Conservation (phyloP, 2,113 vertebrate species). For the Rhineura floridana region DNA sequence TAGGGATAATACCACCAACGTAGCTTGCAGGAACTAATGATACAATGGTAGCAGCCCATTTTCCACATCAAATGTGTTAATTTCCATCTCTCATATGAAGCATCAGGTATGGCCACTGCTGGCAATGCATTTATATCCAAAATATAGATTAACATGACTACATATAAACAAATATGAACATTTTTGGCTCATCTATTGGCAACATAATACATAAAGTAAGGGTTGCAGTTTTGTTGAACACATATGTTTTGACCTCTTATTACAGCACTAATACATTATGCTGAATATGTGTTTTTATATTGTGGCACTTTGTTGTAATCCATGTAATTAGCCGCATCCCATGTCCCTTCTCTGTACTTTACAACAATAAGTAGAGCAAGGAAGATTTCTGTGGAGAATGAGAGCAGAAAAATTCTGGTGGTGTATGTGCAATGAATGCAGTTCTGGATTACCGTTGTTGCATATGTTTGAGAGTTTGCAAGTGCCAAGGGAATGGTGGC, state of each 20-base stretch:
- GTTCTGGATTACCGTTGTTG: background rate
- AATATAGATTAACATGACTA: background rate
- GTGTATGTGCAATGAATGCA: background rate
- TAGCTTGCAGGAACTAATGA: background rate
- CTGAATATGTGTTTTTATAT: too few relatives aligned
- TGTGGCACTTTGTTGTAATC: conserved; percentile 18
- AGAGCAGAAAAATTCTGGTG: conserved; percentile 13
- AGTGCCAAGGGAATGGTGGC: conserved; percentile 20
- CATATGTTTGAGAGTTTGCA: background rate
- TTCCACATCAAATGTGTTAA: background rate
- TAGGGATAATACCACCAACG: background rate
- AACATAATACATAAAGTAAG: background rate
- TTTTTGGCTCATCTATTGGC: conserved; percentile 28
- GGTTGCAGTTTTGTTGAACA: background rate
- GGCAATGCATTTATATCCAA: background rate
- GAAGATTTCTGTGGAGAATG: background rate
- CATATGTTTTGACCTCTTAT: too few relatives aligned
- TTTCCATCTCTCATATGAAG: background rate
- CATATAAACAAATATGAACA: fast-evolving
- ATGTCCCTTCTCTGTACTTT: background rate
- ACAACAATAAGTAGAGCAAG: background rate
- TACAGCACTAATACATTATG: background rate
- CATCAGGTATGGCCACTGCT: background rate
- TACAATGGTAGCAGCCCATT: background rate
- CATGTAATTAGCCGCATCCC: background rate